Conservation (phyloP, 1,140 invertebrate genomes). For the Diorhabda carinulata region DNA sequence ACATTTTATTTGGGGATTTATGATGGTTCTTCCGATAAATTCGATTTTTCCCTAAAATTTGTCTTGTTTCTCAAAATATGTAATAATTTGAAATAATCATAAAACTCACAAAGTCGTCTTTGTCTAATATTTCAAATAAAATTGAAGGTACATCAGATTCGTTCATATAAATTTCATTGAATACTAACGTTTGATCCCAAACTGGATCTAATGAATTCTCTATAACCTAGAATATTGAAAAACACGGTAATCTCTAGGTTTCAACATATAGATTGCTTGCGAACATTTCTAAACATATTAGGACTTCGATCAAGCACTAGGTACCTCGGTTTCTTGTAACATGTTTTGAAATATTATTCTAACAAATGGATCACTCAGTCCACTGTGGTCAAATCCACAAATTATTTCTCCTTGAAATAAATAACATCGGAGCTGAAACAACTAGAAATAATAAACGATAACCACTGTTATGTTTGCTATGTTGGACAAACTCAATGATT, state of each 20-base stretch:
- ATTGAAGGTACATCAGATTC: slow-evolving; percentile 52
- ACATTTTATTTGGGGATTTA: slow-evolving; percentile 40
- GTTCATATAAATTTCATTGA: slow-evolving; percentile 50
- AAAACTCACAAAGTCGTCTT: slow-evolving; percentile 35
- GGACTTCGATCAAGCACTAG: neutral
- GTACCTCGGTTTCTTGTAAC: slow-evolving; percentile 41
- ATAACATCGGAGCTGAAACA: slow-evolving; percentile 51
- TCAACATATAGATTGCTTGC: neutral
- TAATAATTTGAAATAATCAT: no score
- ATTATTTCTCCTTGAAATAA: slow-evolving; percentile 60
- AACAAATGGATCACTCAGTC: slow-evolving; percentile 53
- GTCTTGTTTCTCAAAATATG: no score
- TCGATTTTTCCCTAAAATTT: slow-evolving; percentile 50
- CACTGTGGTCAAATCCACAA: slow-evolving; percentile 52
- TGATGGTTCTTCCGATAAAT: slow-evolving; percentile 53
- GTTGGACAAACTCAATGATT: no score
- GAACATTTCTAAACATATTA: neutral
- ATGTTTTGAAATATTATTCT: slow-evolving; percentile 49
- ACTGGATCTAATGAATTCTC: slow-evolving; percentile 53
- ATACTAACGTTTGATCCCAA: slow-evolving; percentile 58
- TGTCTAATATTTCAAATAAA: slow-evolving; percentile 48
- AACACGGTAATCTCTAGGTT: no score
- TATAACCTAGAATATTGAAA: slow-evolving; percentile 40
- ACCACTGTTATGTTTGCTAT: no score
- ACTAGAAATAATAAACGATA: no score